These are phyloP conservation scores for Trilocha varians DNA, from an alignment of 2,888 invertebrate genomes.

Conservation along the genomic window DNA sequence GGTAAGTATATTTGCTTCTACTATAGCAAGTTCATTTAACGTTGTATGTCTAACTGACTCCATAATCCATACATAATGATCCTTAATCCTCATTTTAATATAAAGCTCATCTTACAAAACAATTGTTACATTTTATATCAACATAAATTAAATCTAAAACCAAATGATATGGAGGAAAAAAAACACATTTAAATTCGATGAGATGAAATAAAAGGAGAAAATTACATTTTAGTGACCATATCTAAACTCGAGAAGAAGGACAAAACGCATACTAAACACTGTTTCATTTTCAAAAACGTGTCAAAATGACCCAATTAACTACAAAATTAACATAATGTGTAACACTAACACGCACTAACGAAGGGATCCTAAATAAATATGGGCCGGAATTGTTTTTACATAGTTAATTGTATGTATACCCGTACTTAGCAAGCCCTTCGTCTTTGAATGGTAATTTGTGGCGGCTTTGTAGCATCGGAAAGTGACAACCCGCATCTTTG, in stretches of 20 bases:
- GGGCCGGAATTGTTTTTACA: constrained; percentile 16
- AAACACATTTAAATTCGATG: too few relatives aligned
- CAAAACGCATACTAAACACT: background rate
- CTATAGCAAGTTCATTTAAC: too few relatives aligned
- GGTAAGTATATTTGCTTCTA: too few relatives aligned
- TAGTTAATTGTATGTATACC: constrained; percentile 17
- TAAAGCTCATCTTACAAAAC: too few relatives aligned
- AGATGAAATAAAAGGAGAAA: too few relatives aligned
- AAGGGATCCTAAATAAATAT: constrained; percentile 17
- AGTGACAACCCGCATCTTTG: background rate
- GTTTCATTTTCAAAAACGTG: background rate
- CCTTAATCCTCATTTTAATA: too few relatives aligned
- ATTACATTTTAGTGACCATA: too few relatives aligned
- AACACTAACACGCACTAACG: constrained; percentile 7
- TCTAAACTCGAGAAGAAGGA: background rate
- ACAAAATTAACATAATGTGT: constrained; percentile 6
- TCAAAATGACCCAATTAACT: constrained; percentile 4
- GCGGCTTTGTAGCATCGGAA: background rate
- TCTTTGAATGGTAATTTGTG: constrained; percentile 1
- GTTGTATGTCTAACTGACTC: too few relatives aligned
- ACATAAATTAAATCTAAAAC: too few relatives aligned
- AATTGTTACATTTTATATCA: too few relatives aligned
- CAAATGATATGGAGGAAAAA: too few relatives aligned
- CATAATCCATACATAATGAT: too few relatives aligned
- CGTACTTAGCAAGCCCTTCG: constrained; percentile 3